Base-by-base conservation (phyloP, 2,888 invertebrate genomes). In the Lasius fuliginosus region DNA sequence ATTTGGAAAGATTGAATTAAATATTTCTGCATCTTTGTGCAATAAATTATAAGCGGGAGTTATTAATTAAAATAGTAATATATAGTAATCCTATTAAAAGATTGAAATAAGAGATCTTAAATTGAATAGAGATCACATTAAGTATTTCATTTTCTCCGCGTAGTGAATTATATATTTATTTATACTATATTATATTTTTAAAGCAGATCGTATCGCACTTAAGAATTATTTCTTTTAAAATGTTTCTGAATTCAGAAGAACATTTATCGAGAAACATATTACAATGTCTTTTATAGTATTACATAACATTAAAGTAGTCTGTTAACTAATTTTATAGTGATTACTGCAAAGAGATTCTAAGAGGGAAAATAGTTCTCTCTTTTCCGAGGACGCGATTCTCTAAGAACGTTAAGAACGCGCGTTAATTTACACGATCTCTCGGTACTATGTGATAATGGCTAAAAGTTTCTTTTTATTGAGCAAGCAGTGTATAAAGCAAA, bases 51-150 rank as follows among this genome's bases (percentile, higher is more conserved):
- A 64, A 64, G 49, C 6, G 23, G n/a, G 1, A 9, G 1, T 23
- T 74, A 62, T 33, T 46, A 75, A 75, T 75, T 75, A 62, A 62
- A 46, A 75, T 23, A 62, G 62, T 6, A 60, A 30, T 42, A 33
- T 74, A 30, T 64, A 12, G 11, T 46, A 46, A 62, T 46, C 23
- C n/a, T 30, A 46, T 33, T 64, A 46, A 75, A 33, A 33, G 11
- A 23, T 33, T 62, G n/a, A 46, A 62, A 42, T 33, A 33, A 62
- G 33, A n/a, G 33, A 33, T 12, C 6, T 12, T 60, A 46, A 62
- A 73, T 58, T 9, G 5, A 62, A 62, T 46, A n/a, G n/a, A 42
- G 30, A 42, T 74, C 27, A 42, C 8, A 15, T 75, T 46, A 64
- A 75, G 1, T 23, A 18, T 46, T 33, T 4, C 33, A 46, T 75